Base-by-base conservation (phyloP, 2,113 vertebrate genomes). In the Arvicanthis niloticus region DNA sequence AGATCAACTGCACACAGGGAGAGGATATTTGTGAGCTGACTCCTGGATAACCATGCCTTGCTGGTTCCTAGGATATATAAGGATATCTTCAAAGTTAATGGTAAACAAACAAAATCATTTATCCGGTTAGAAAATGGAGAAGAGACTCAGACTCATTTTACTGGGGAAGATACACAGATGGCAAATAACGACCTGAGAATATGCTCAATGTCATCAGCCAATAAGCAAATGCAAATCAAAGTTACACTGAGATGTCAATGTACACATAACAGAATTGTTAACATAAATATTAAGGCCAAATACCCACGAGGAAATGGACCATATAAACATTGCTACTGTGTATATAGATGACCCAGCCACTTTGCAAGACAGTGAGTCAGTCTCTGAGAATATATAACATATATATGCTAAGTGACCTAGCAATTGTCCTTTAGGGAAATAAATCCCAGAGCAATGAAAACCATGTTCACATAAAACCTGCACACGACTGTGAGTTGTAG, bases 401-500 rank as follows among this genome's bases (percentile, higher is more conserved):
- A n/a, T 58, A 68, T 12, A 45, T 53, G 15, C 13, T 24, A 22
- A 16, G 6, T 58, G 60, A 56, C 19, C 24, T 68, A 78, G 81
- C 34, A 67, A 40, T 12, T 73, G 40, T 3, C 6, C 40, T 73
- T 62, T 62, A 48, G 48, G 60, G 70, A 68, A 81, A 40, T 80
- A 65, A 48, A 65, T 21, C 70, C 40, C 40, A 90, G 89, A 92
- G 89, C 94, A 88, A 84, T 37, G 29, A 80, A 92, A 92, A 60
- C 5, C 51, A 26, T 9, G 6, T 82, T 78, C 89, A 77, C 31
- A 82, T 34, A 45, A 51, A 95, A 76, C 53, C 65, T 62, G 45
- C n/a, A 53, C 7, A 24, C 42, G 62, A 37, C 24, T 48, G 45
- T n/a, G 80, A 19, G 68, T 34, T 42, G 48, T 24, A 89, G 19